Evolutionary conservation across 2,888 invertebrate genomes (phyloP).

Genomic region (Cylindroiulus punctatus): DNA sequence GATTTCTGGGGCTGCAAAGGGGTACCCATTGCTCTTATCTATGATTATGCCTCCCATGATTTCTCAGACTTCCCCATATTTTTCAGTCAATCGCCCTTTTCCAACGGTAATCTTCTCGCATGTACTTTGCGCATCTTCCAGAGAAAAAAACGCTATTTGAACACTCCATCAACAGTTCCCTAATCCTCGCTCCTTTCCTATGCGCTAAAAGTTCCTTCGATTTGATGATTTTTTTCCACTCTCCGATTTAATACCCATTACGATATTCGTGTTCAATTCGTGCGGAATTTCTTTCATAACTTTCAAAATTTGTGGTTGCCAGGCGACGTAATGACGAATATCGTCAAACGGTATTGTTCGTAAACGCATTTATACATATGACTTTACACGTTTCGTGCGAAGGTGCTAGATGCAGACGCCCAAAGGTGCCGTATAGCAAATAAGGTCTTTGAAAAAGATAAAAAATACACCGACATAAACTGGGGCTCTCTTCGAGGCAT

Average conservation of each 20-base stretch:
- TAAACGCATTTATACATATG: not conserved
- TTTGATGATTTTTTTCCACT: not conserved
- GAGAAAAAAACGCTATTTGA: not conserved
- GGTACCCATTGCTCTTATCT: constrained; percentile 12
- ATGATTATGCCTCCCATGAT: constrained; percentile 19
- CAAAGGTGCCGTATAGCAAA: constrained; percentile 13
- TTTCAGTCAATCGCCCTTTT: constrained; percentile 21
- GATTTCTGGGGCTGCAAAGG: not conserved
- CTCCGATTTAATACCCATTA: constrained; percentile 29
- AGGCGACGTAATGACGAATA: constrained; percentile 33
- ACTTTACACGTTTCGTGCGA: not conserved
- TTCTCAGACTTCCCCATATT: not conserved
- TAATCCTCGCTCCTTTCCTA: not conserved
- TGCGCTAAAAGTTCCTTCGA: constrained; percentile 3
- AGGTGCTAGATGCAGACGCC: not conserved
- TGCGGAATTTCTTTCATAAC: constrained; percentile 38
- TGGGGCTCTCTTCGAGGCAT: not conserved
- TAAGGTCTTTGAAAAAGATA: constrained; percentile 13
- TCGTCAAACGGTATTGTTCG: constrained; percentile 9
- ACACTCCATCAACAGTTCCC: constrained; percentile 29
- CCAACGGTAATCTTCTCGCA: not conserved
- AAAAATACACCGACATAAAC: not conserved
- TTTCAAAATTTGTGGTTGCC: not conserved
- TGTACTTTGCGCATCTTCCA: constrained; percentile 16
- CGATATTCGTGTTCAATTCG: constrained; percentile 42